These are phyloP conservation scores for Mycetomoellerius zeteki DNA, from an alignment of 1,140 invertebrate species.

Conservation along the genomic window DNA sequence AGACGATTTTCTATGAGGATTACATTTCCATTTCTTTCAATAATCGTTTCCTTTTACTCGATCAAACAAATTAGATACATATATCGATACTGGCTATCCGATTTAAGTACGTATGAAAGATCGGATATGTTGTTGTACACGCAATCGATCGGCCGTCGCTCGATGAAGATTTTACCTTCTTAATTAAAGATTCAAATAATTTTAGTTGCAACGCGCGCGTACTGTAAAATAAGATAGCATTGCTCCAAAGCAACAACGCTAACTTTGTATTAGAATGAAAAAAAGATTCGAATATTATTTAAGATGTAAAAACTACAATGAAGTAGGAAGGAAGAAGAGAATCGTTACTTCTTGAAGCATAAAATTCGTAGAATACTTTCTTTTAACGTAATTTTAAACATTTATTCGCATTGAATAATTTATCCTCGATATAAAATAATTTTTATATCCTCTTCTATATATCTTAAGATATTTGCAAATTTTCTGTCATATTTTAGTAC, in stretches of 20 bases:
- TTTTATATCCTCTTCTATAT: slow-evolving; percentile 4
- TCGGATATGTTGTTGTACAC: slow-evolving; percentile 20
- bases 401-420: not conserved
- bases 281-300: not conserved
- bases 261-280: slow-evolving; percentile 7
- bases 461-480: slow-evolving; percentile 11
- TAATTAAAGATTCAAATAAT: slow-evolving; percentile 5
- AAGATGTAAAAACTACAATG: not conserved
- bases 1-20: slow-evolving; percentile 28
- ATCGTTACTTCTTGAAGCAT: not conserved
- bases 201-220: not conserved
- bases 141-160: slow-evolving; percentile 45
- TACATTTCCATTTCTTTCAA: slow-evolving; percentile 7
- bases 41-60: slow-evolving; percentile 34
- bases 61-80: slow-evolving; percentile 11
- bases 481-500: slow-evolving; percentile 15
- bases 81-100: not conserved
- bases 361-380: slow-evolving; percentile 1
- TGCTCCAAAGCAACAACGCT: not conserved
- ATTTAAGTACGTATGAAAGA: slow-evolving; percentile 9
- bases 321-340: not conserved
- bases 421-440: slow-evolving; percentile 7
- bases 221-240: slow-evolving; percentile 9
- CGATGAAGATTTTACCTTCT: slow-evolving; percentile 25
- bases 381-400: not conserved